Percentiles rank a stretch among this genome's conserved stretches.
Evolutionary conservation across 2,888 invertebrate genomes (phyloP).

Genomic region (Axea sp.): DNA sequence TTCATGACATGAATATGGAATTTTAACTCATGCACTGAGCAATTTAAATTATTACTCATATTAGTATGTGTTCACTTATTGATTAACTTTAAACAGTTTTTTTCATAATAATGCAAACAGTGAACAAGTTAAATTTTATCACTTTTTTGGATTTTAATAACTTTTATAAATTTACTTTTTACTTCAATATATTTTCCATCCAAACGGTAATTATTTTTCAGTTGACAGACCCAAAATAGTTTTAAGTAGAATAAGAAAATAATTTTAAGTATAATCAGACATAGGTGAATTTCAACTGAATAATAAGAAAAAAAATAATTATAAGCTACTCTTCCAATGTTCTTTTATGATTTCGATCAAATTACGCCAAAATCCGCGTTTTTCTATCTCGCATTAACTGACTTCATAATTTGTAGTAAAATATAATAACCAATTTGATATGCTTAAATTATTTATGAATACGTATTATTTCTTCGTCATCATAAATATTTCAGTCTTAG

Average conservation of each 20-base stretch:
- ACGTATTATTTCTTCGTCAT: too few species aligned
- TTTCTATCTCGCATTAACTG: background rate
- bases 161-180: background rate
- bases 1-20: conserved; percentile 29
- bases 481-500: too few species aligned
- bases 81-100: too few species aligned
- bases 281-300: background rate
- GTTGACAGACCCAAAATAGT: conserved; percentile 14
- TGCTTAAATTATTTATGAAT: background rate
- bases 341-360: conserved; percentile 25
- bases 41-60: conserved; percentile 12
- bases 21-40: conserved; percentile 13
- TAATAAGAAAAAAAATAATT: conserved; percentile 31
- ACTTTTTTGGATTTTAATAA: too few species aligned
- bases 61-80: too few species aligned
- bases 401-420: conserved; percentile 1
- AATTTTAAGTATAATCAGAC: conserved; percentile 3
- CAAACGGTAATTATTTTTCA: conserved; percentile 2
- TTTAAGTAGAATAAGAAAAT: too few species aligned
- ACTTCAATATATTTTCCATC: background rate
- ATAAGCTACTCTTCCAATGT: conserved; percentile 22
- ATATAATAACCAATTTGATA: conserved; percentile 5
- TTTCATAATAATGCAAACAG: too few species aligned
- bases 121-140: too few species aligned
- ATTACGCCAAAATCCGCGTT: conserved; percentile 8